These are phyloP conservation scores for Ranitomeya variabilis DNA, from an alignment of 2,113 vertebrate species.

Conservation along the genomic window DNA sequence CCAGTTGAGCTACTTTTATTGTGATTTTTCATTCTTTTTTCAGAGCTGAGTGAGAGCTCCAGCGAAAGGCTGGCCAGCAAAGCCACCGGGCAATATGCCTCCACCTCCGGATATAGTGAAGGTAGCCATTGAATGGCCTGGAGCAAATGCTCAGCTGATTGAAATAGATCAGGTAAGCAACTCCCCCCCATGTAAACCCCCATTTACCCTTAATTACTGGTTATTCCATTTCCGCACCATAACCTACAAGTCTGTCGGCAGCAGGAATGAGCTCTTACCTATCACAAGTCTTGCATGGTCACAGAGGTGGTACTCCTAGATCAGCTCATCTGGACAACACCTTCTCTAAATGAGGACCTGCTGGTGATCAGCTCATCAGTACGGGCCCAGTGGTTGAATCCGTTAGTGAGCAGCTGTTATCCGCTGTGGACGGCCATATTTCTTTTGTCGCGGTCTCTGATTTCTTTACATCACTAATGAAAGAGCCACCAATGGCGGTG, in stretches of 20 bases:
- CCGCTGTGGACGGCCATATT: background rate
- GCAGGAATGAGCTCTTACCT: too few relatives aligned
- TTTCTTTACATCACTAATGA: background rate
- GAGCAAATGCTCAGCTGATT: constrained; percentile 94
- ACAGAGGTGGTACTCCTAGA: background rate
- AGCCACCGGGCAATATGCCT: constrained; percentile 77
- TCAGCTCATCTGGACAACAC: too few relatives aligned
- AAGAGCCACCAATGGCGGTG: background rate
- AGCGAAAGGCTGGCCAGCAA: constrained; percentile 20
- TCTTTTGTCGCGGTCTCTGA: background rate
- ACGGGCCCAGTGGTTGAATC: background rate
- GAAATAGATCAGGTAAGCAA: constrained; percentile 94
- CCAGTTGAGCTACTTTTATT: too few relatives aligned
- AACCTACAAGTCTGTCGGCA: too few relatives aligned
- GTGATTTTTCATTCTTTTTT: background rate
- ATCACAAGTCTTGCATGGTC: too few relatives aligned
- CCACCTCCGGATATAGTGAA: constrained; percentile 95
- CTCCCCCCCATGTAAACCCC: background rate
- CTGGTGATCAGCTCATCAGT: background rate
- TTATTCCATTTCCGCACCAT: too few relatives aligned
- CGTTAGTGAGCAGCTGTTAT: background rate
- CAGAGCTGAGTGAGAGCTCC: constrained; percentile 2
- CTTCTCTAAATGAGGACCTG: background rate
- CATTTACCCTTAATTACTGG: too few relatives aligned
- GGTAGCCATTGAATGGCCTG: constrained; percentile 97